Conservation (phyloP, 2,888 invertebrate species). For the Rhagium mordax region DNA sequence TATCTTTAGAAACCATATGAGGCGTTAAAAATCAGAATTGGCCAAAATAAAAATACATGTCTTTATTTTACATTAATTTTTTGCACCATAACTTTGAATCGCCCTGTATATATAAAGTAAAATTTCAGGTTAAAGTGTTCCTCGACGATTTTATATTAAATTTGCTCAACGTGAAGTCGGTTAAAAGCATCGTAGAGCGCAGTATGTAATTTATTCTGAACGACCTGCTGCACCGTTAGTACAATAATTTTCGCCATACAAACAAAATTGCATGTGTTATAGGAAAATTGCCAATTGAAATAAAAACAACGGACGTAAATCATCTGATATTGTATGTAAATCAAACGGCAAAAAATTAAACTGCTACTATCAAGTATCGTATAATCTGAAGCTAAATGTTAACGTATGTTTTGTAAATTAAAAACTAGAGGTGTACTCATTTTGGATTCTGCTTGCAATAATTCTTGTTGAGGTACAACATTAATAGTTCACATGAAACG, state of each 20-base stretch:
- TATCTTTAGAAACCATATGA: too few species aligned
- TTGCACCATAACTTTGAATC: too few species aligned
- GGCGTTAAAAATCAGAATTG: too few species aligned
- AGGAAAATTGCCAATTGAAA: slow-evolving; percentile 20
- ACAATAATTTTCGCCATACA: slow-evolving; percentile 20
- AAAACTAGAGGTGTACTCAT: not conserved
- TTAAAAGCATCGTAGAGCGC: slow-evolving; percentile 8
- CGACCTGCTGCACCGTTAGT: slow-evolving; percentile 11
- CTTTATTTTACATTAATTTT: too few species aligned
- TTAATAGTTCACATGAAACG: too few species aligned
- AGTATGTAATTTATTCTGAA: slow-evolving; percentile 22
- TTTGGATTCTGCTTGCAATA: too few species aligned
- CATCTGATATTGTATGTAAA: not conserved
- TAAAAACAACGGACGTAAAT: slow-evolving; percentile 17
- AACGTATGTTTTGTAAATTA: not conserved
- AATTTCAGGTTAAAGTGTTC: slow-evolving; percentile 1
- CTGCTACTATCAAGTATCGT: not conserved
- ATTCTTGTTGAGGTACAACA: too few species aligned
- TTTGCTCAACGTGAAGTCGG: not conserved
- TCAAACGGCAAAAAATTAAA: slow-evolving; percentile 7
- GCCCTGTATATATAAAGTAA: not conserved
- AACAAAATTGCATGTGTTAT: slow-evolving; percentile 20
- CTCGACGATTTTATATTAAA: slow-evolving; percentile 11
- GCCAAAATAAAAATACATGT: too few species aligned
- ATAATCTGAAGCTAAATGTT: not conserved